Evolutionary conservation across 64 coral and sea anemone genomes (phyloP), one percentile per base, ranked within the genome.

Genomic region (Pocillopora verrucosa): DNA sequence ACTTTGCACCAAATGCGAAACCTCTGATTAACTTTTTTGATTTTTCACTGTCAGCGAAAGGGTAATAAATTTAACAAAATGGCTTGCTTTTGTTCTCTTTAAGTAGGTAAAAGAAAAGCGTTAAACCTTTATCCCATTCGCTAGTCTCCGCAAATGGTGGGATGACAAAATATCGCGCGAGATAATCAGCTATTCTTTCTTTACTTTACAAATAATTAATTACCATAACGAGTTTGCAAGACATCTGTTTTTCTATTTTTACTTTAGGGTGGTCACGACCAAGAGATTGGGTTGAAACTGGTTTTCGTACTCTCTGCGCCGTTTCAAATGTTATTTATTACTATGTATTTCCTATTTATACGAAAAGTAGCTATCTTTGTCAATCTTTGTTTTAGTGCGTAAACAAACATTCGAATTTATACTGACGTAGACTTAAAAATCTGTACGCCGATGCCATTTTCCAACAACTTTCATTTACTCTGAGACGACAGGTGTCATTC

Each of bases 401-500:
- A 57, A 72, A 85, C 65, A 85, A 10, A 13, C 60, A 15, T 85
- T 72, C 12, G 16, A 45, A 85, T 58, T 57, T 56, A 2, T 70
- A 17, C 51, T 26, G 1, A 85, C 51, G 72, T 70, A 36, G 37
- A 70, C 51, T 85, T 56, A 4, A 65, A 84, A 85, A 69, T 85
- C 9, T 72, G 63, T 57, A 84, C 56, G 13, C 67, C 82, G 70
- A 12, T 72, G 38, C 6, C 20, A 41, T 72, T 70, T 51, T 36
- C 36, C 13, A 69, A 45, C 61, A 51, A 0, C 64, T 72, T 20
- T 72, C 36, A 36, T 16, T 5, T 72, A 15, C n/a, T 11, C 5
- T 35, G 15, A 19, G 60, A 65, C 80, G 61, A 41, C 82, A 85
- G 64, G 63, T 72, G 80, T 57, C 61, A 38, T 38, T 85, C 62